A percentile compares a stretch with the other conserved stretches of the same genome.
These are phyloP conservation scores for Urophycis tenuis DNA, from an alignment of 2,797 vertebrate genomes.

Conservation along the genomic window DNA sequence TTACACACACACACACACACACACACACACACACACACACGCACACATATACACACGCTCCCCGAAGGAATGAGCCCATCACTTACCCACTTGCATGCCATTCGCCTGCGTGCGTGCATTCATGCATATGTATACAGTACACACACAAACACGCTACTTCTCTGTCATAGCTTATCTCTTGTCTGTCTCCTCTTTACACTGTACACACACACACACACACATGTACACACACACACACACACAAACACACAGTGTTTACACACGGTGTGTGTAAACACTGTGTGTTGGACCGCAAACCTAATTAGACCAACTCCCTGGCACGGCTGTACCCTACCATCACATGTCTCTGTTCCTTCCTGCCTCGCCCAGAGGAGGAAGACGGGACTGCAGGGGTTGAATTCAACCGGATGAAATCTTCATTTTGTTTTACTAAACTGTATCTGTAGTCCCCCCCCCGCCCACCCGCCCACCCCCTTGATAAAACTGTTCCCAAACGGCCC, in stretches of 20 bases:
- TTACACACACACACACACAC: not conserved
- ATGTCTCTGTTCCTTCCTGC: not conserved
- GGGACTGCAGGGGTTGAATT: not conserved
- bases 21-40: not conserved
- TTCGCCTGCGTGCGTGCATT: not conserved
- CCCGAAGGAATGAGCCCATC: not conserved
- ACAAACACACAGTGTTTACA: constrained; percentile 24
- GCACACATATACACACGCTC: not conserved
- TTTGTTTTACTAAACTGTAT: not conserved
- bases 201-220: not conserved
- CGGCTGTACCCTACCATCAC: constrained; percentile 15
- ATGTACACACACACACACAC: not conserved
- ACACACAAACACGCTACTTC: not conserved
- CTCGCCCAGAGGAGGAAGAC: not conserved
- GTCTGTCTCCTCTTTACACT: not conserved
- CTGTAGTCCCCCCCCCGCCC: too few species aligned
- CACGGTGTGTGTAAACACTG: constrained; percentile 38
- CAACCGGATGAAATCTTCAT: not conserved
- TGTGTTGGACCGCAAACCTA: constrained; percentile 37
- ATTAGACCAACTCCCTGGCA: constrained; percentile 50
- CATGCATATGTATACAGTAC: not conserved
- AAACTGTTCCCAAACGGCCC: not conserved
- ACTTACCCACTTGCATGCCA: not conserved
- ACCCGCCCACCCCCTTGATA: not conserved
- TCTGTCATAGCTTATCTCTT: constrained; percentile 2